Conservation (phyloP, 2,888 invertebrate species). For the Stegana nigrithorax region DNA sequence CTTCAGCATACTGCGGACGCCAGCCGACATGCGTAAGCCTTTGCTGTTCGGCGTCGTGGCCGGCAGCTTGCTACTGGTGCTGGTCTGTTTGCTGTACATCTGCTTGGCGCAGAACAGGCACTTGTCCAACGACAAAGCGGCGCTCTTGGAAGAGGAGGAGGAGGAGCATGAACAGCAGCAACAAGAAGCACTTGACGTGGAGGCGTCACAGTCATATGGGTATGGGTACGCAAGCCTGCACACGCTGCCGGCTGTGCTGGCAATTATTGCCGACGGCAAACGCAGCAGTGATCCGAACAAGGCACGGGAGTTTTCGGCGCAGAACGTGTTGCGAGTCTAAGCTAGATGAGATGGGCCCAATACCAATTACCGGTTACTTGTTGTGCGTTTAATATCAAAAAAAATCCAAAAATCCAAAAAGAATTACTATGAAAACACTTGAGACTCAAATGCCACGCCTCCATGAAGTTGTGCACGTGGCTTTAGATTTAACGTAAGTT, state of each 20-base stretch:
- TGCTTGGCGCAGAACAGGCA: too few relatives aligned
- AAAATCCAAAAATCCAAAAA: too few relatives aligned
- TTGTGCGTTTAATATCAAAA: too few relatives aligned
- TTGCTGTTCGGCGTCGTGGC: background rate
- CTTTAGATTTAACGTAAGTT: too few relatives aligned
- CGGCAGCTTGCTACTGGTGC: background rate
- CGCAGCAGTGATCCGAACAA: too few relatives aligned
- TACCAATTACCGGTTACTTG: too few relatives aligned
- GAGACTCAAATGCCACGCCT: too few relatives aligned
- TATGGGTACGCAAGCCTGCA: background rate
- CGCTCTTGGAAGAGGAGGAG: background rate
- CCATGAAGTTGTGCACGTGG: too few relatives aligned
- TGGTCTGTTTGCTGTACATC: background rate
- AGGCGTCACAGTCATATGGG: background rate
- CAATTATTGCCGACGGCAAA: background rate
- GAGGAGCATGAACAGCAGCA: background rate
- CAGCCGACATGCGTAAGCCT: background rate
- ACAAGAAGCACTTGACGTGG: background rate
- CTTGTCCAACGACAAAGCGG: slow-evolving; percentile 10
- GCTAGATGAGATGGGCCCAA: too few relatives aligned
- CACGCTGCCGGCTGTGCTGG: background rate
- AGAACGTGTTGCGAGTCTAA: too few relatives aligned
- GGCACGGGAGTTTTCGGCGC: too few relatives aligned
- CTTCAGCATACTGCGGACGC: background rate
- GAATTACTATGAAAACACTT: too few relatives aligned